Percentiles rank a stretch among this genome's conserved stretches.
Evolutionary conservation across 2,113 vertebrate genomes (phyloP).

Genomic region (Semicossyphus pulcher): DNA sequence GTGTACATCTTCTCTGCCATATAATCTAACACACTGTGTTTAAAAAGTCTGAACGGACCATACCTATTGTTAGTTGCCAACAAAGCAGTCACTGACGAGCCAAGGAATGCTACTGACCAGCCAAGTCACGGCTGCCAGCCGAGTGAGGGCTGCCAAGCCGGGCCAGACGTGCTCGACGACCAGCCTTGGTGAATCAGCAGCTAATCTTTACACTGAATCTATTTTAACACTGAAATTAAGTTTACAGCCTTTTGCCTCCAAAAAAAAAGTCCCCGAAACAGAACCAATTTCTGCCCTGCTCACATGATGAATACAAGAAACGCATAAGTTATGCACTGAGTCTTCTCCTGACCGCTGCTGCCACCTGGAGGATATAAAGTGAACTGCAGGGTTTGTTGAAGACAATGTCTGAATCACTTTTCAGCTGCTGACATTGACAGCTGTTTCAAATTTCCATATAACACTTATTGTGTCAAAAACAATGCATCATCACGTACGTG

Average conservation of each 20-base stretch:
- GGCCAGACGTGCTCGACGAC: too few species aligned
- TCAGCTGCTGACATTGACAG: background rate
- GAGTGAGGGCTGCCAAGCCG: too few species aligned
- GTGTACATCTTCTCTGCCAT: background rate
- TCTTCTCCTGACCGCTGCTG: conserved; percentile 43
- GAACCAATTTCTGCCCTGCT: background rate
- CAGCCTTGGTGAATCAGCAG: conserved; percentile 8
- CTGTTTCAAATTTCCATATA: background rate
- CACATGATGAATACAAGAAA: background rate
- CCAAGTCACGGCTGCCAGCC: conserved; percentile 38
- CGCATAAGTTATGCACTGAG: background rate
- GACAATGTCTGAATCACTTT: background rate
- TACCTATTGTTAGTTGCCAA: conserved; percentile 10
- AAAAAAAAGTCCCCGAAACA: too few species aligned
- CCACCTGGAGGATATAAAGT: conserved; percentile 53
- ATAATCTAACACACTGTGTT: background rate
- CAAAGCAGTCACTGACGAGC: conserved; percentile 14
- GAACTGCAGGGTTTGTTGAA: conserved; percentile 5
- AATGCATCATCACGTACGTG: background rate
- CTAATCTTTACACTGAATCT: background rate
- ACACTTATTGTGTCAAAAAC: too few species aligned
- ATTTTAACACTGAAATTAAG: too few species aligned
- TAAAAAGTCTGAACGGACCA: too few species aligned
- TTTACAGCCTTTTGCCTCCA: background rate
- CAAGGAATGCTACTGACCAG: conserved; percentile 11